A percentile compares a stretch with the other conserved stretches of the same genome.
Evolutionary conservation across 2,797 vertebrate species (phyloP).

Genomic region (Bothrops alternatus): DNA sequence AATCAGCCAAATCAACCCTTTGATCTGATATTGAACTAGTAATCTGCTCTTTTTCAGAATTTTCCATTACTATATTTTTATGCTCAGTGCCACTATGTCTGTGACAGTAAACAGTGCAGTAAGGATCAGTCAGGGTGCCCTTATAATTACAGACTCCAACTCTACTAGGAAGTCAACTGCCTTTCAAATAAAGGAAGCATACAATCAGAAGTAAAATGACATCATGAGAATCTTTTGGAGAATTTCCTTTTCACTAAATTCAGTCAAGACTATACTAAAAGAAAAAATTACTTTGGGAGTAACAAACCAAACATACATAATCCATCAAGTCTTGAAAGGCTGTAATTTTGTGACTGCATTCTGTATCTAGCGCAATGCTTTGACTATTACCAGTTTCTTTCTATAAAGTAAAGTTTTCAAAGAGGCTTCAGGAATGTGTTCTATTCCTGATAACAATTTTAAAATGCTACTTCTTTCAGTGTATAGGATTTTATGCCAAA

Average conservation of each 20-base stretch:
- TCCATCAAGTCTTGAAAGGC: conserved; percentile 42
- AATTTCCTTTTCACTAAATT: conserved; percentile 51
- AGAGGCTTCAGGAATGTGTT: conserved; percentile 53
- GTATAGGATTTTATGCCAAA: neutral
- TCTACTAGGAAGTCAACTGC: conserved; percentile 18
- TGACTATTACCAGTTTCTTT: conserved; percentile 61
- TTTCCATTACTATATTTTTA: conserved; percentile 8
- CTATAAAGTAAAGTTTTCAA: conserved; percentile 49
- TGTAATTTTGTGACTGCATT: conserved; percentile 60
- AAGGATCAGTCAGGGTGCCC: neutral
- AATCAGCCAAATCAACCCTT: neutral
- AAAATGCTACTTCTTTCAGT: conserved; percentile 27
- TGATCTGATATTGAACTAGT: neutral
- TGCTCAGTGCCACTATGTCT: conserved; percentile 26
- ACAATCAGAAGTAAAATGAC: conserved; percentile 34
- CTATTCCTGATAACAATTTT: conserved; percentile 44
- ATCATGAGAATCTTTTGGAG: conserved; percentile 26
- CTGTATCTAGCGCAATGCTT: conserved; percentile 51
- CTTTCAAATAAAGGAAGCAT: conserved; percentile 37
- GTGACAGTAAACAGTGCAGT: conserved; percentile 15
- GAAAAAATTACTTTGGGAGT: conserved; percentile 39
- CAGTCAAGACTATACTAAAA: conserved; percentile 43
- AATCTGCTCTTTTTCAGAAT: conserved; percentile 5
- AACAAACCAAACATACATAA: conserved; percentile 52
- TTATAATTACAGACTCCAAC: conserved; percentile 16